phyloP scores from a whole-genome alignment of 2,888 invertebrate species.

The Plebejus argus region DNA sequence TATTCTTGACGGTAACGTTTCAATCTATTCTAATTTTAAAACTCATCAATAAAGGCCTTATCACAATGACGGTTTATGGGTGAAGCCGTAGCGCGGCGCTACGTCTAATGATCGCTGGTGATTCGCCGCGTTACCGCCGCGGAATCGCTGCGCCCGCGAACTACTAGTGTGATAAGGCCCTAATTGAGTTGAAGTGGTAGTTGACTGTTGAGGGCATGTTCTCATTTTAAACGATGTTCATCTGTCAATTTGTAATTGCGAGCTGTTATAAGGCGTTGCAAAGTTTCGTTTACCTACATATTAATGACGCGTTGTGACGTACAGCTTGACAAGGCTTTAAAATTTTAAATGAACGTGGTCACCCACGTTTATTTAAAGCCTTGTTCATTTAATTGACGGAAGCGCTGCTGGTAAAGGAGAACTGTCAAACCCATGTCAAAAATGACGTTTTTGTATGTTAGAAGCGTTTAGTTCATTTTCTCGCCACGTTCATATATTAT shows the following conservation, averaged over 20 bases:
- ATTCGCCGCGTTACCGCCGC: not conserved
- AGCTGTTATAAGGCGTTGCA: not conserved
- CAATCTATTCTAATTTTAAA: not conserved
- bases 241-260: not conserved
- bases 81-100: too few relatives aligned
- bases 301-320: not conserved
- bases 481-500: too few relatives aligned
- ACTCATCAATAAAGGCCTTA: not conserved
- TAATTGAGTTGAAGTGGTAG: not conserved
- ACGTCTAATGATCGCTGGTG: too few relatives aligned
- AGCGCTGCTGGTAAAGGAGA: too few relatives aligned
- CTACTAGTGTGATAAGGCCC: not conserved
- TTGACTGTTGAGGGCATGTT: not conserved
- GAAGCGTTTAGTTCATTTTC: too few relatives aligned
- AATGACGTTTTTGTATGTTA: too few relatives aligned
- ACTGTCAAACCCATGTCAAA: too few relatives aligned
- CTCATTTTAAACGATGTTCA: not conserved
- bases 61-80: too few relatives aligned
- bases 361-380: too few relatives aligned
- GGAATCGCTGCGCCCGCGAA: not conserved
- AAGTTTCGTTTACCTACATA: not conserved
- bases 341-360: too few relatives aligned
- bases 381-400: too few relatives aligned
- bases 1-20: slow-evolving; percentile 58
- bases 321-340: not conserved